Base-by-base conservation (phyloP, 53 echinoderm and acorn worm genomes). In the Astropecten irregularis region DNA sequence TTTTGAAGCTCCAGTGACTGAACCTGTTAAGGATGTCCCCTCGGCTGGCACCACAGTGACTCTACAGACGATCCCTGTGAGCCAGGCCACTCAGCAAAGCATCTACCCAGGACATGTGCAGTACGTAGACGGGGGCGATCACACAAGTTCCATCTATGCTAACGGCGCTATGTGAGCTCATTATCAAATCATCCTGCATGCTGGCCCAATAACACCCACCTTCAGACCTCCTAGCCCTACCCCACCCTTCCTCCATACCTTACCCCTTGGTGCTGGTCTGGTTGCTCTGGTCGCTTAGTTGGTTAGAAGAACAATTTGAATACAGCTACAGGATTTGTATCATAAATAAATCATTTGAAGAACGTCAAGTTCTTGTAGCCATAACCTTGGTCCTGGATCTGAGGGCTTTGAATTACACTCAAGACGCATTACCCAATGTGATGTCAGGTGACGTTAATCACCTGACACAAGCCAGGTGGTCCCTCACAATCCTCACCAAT, bases 81-180 rank as follows among this genome's bases (percentile, higher is more conserved):
- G 73, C 51, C 79, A 86, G 50, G 82, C 90, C 40, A 82, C 83
- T 36, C 92, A 92, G 72, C 85, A 89, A 42, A 50, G 90, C 42
- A 58, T 96, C 8, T 96, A 93, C 84, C 93, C 89, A 86, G 91
- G 93, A 76, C 97, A 93, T 79, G 91, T 96, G 93, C 97, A 96
- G 93, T 96, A 93, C 88, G 93, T 96, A 91, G 89, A 89, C 61
- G 97, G 91, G 52, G 82, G 81, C 52, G 95, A 95, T 84, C 92
- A 95, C 88, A 56, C 91, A 89, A 91, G 88, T 91, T 79, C 97
- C 93, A 96, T 96, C 93, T 96, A 91, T 92, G 97, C 97, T 93
- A 96, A 96, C 86, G 97, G 97, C 93, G 93, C 97, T 90, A 96
- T 96, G 97, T 96, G 93, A 96, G 97, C 91, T 95, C 95, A 95